Conservation (phyloP, 2,888 invertebrate species). For the Sympetrum striolatum region DNA sequence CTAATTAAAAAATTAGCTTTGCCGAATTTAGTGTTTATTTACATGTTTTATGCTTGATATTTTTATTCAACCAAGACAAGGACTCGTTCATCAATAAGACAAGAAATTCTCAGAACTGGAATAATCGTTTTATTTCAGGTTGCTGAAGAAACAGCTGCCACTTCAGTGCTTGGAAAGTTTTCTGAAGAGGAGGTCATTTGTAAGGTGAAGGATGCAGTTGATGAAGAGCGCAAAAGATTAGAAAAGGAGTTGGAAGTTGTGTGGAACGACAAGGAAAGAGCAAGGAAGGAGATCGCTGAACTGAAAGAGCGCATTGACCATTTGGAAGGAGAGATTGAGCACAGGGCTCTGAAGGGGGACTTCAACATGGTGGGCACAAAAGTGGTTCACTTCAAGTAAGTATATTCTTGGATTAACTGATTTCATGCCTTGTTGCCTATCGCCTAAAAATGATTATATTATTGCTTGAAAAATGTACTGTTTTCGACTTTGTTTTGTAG, state of each 20-base stretch:
- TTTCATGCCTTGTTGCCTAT: too few species aligned
- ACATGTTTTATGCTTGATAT: too few species aligned
- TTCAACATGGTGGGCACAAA: slow-evolving; percentile 59
- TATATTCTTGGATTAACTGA: not conserved
- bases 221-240: slow-evolving; percentile 57
- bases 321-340: slow-evolving; percentile 73
- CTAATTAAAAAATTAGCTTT: too few species aligned
- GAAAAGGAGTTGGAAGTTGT: slow-evolving; percentile 61
- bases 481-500: too few species aligned
- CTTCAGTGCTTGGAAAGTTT: slow-evolving; percentile 66
- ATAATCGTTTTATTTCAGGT: slow-evolving; percentile 50
- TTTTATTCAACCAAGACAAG: too few species aligned
- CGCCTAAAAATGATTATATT: too few species aligned
- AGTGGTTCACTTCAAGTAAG: slow-evolving; percentile 56
- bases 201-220: slow-evolving; percentile 62
- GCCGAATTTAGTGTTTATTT: too few species aligned
- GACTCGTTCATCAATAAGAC: too few species aligned
- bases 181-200: slow-evolving; percentile 66
- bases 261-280: slow-evolving; percentile 55
- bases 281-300: slow-evolving; percentile 44
- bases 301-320: slow-evolving; percentile 62
- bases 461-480: too few species aligned
- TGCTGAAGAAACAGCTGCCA: slow-evolving; percentile 58
- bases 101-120: not conserved
- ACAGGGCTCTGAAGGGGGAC: slow-evolving; percentile 65